phyloP scores from a whole-genome alignment of 2,113 vertebrate genomes.

The Reinhardtius hippoglossoides region DNA sequence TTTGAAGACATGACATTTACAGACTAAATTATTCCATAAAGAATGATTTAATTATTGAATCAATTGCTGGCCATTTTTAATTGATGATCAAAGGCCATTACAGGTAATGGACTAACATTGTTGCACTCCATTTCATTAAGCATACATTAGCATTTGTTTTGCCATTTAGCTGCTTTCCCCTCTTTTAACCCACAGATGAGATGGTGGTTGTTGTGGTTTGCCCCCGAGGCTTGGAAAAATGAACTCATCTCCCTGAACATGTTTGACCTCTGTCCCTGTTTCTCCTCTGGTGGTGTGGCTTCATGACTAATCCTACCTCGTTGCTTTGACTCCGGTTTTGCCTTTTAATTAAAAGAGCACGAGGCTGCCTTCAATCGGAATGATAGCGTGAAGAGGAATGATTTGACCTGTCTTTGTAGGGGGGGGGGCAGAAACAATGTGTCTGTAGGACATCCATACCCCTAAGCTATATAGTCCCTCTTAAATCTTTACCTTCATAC shows the following conservation, averaged over 20 bases:
- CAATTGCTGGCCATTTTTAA: neutral
- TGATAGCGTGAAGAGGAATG: conserved; percentile 43
- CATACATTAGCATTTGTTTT: conserved; percentile 22
- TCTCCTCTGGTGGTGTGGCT: conserved; percentile 31
- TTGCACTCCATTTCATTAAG: neutral
- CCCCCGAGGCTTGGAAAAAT: conserved; percentile 50
- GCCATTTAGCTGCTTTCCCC: neutral
- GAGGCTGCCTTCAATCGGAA: conserved; percentile 57
- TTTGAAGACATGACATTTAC: neutral
- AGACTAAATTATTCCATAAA: too few species aligned
- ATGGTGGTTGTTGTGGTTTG: conserved; percentile 47
- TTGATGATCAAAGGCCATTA: neutral
- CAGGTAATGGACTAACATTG: neutral
- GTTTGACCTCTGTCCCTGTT: conserved; percentile 39
- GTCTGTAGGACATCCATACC: conserved; percentile 36
- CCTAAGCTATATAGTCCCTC: conserved; percentile 22
- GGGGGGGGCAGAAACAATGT: conserved; percentile 36
- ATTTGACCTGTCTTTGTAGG: conserved; percentile 37
- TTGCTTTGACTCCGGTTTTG: conserved; percentile 46
- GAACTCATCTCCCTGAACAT: conserved; percentile 33
- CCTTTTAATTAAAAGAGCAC: conserved; percentile 67
- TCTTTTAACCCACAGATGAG: neutral
- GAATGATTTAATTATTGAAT: neutral
- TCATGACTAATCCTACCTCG: conserved; percentile 32
- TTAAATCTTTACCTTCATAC: conserved; percentile 44